Evolutionary conservation across 2,888 invertebrate genomes (phyloP).

Genomic region (Hedya salicella): DNA sequence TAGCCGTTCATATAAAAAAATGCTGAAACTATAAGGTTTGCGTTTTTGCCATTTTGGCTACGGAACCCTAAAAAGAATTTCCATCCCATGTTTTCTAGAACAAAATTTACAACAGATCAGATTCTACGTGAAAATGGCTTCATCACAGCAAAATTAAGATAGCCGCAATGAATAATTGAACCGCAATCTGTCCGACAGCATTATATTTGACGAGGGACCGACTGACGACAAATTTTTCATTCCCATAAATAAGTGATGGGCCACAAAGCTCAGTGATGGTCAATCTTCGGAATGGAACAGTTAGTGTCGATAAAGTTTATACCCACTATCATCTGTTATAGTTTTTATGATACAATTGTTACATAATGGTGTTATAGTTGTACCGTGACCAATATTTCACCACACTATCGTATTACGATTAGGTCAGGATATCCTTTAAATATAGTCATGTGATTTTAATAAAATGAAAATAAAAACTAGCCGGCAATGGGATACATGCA

Average conservation of each 20-base stretch:
- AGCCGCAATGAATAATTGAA: constrained; percentile 24
- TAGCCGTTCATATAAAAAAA: too few relatives aligned
- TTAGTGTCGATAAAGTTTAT: constrained; percentile 62
- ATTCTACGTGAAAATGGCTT: constrained; percentile 4
- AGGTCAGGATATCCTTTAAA: too few relatives aligned
- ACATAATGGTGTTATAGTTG: constrained; percentile 31
- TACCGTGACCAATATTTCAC: not conserved
- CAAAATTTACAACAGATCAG: not conserved
- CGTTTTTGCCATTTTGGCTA: too few relatives aligned
- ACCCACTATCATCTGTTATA: constrained; percentile 43
- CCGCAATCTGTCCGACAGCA: constrained; percentile 32
- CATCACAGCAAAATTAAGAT: constrained; percentile 27
- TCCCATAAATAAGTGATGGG: constrained; percentile 43
- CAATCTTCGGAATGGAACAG: constrained; percentile 64
- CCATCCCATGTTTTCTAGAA: too few relatives aligned
- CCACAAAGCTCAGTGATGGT: constrained; percentile 51
- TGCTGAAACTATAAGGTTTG: too few relatives aligned
- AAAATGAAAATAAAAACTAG: too few relatives aligned
- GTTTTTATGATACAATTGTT: constrained; percentile 26
- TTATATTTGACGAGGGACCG: constrained; percentile 37
- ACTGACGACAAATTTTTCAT: constrained; percentile 33
- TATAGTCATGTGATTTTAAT: too few relatives aligned
- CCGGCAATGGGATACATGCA: too few relatives aligned
- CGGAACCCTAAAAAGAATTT: too few relatives aligned
- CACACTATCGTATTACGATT: too few relatives aligned